phyloP scores from a whole-genome alignment of 1,140 invertebrate species.

The Diachasmimorpha longicaudata region DNA sequence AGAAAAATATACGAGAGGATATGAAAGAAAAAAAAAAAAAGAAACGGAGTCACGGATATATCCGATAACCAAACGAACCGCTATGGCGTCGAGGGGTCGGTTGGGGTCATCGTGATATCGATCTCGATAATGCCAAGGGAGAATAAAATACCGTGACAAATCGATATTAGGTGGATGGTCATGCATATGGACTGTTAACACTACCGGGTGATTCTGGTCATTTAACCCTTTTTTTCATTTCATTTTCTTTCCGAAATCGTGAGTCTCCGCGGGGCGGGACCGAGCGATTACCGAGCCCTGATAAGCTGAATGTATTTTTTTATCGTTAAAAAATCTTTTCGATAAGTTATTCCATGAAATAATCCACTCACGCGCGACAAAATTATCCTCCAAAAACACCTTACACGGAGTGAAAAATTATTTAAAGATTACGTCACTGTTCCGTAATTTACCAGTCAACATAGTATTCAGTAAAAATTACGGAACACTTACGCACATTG shows the following conservation, averaged over 20 bases:
- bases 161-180: slow-evolving; percentile 28
- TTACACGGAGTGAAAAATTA: too few species aligned
- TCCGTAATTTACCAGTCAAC: too few species aligned
- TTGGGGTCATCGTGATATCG: slow-evolving; percentile 45
- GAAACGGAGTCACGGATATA: not conserved
- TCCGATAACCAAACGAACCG: slow-evolving; percentile 37
- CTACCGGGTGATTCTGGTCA: not conserved
- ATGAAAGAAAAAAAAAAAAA: not conserved
- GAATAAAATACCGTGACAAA: slow-evolving; percentile 28
- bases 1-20: not conserved
- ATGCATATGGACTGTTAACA: not conserved
- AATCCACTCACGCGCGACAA: too few species aligned
- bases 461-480: too few species aligned
- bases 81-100: slow-evolving; percentile 37
- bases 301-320: not conserved
- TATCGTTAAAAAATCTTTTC: not conserved
- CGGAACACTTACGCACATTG: too few species aligned
- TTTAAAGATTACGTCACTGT: too few species aligned
- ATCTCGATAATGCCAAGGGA: slow-evolving; percentile 45
- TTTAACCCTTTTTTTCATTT: not conserved
- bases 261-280: not conserved
- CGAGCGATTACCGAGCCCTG: not conserved
- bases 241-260: not conserved
- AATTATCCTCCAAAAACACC: too few species aligned
- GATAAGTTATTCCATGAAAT: not conserved